These are phyloP conservation scores for Pardalotus punctatus DNA, from an alignment of 2,113 vertebrate genomes.

Conservation along the genomic window DNA sequence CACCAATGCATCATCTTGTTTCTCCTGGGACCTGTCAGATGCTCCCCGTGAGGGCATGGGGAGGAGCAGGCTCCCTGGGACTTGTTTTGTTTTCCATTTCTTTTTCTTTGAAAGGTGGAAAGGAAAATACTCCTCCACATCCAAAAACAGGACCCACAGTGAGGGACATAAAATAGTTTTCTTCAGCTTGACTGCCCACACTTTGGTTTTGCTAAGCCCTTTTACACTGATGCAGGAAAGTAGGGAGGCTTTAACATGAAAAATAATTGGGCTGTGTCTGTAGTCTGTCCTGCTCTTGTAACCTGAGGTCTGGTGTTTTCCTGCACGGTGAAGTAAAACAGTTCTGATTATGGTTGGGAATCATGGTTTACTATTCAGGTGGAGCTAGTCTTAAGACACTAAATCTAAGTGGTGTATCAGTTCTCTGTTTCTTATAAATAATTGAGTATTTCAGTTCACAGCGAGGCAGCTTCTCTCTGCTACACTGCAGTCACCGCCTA, in stretches of 20 bases:
- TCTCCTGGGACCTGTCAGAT: not conserved
- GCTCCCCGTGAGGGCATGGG: not conserved
- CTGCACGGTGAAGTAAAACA: not conserved
- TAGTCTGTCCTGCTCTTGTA: not conserved
- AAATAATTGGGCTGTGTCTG: not conserved
- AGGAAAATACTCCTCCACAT: not conserved
- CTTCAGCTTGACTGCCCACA: not conserved
- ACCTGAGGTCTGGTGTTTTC: not conserved
- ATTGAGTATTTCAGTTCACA: not conserved
- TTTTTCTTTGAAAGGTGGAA: not conserved
- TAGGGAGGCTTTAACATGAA: not conserved
- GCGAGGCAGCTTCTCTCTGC: not conserved
- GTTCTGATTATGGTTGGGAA: not conserved
- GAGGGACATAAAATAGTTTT: not conserved
- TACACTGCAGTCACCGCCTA: fast-evolving
- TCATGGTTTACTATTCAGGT: not conserved
- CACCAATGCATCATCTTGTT: not conserved
- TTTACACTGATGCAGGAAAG: not conserved
- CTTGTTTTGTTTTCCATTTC: not conserved
- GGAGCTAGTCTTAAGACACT: not conserved
- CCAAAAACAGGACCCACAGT: not conserved
- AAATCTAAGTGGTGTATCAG: not conserved
- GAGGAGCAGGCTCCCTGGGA: not conserved
- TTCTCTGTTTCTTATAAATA: not conserved
- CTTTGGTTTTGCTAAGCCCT: not conserved